These are phyloP conservation scores for Andrena bucephala DNA, from an alignment of 2,888 invertebrate genomes.

Conservation along the genomic window DNA sequence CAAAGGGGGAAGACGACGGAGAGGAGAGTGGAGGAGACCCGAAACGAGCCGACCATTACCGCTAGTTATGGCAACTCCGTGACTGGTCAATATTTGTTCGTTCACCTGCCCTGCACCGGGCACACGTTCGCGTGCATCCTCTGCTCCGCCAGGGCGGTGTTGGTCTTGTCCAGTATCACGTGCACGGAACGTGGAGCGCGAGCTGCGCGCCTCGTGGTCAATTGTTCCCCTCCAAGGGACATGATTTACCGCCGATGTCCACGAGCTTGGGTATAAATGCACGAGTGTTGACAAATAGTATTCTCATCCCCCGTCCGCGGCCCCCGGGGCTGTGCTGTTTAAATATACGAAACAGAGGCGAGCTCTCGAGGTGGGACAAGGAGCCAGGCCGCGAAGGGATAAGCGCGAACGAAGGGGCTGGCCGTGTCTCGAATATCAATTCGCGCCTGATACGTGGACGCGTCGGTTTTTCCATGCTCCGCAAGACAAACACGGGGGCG, in stretches of 20 bases:
- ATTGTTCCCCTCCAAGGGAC: conserved; percentile 70
- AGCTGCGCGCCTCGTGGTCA: conserved; percentile 65
- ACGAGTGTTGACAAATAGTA: conserved; percentile 78
- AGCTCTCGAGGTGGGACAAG: conserved; percentile 14
- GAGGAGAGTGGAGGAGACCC: conserved; percentile 28
- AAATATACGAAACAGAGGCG: conserved; percentile 72
- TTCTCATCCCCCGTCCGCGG: conserved; percentile 32
- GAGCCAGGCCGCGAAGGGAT: conserved; percentile 20
- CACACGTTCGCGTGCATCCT: conserved; percentile 28
- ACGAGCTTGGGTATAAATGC: conserved; percentile 70
- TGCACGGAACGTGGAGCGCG: conserved; percentile 33
- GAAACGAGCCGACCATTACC: conserved; percentile 72
- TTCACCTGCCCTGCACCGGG: conserved; percentile 14
- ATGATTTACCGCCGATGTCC: conserved; percentile 76
- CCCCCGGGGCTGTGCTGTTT: conserved; percentile 66
- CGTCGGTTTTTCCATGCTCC: conserved; percentile 41
- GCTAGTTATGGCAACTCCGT: conserved; percentile 76
- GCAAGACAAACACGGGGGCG: conserved; percentile 36
- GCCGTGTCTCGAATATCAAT: conserved; percentile 54
- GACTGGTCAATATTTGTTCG: conserved; percentile 75
- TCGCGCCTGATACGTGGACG: conserved; percentile 30
- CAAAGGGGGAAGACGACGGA: conserved; percentile 19
- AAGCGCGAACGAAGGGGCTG: conserved; percentile 13
- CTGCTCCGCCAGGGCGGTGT: background rate
- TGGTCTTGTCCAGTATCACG: conserved; percentile 16